Conservation (phyloP, 2,888 invertebrate species). For the Ennomos fuscantarius region DNA sequence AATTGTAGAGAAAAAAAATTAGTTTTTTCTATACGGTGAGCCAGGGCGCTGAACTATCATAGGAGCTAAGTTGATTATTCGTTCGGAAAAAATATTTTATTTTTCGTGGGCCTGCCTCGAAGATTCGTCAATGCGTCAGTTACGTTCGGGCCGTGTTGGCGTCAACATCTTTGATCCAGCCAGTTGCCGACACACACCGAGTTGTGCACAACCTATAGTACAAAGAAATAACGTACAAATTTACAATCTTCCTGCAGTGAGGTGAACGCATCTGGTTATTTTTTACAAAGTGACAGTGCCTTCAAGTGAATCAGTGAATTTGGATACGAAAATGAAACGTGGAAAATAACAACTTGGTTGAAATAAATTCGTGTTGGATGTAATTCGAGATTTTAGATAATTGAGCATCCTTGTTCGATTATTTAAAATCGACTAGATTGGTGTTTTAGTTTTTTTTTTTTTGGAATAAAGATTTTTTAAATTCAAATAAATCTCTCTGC, state of each 20-base stretch:
- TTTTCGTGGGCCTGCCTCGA: constrained; percentile 76
- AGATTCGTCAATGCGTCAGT: constrained; percentile 84
- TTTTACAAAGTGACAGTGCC: constrained; percentile 73
- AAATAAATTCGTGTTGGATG: constrained; percentile 57
- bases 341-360: constrained; percentile 47
- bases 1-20: constrained; percentile 1
- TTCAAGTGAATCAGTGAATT: constrained; percentile 60
- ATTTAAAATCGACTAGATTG: constrained; percentile 65
- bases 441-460: constrained; percentile 41
- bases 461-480: constrained; percentile 36
- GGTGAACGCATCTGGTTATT: constrained; percentile 66
- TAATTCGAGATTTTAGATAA: constrained; percentile 72
- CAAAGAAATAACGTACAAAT: constrained; percentile 80
- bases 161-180: constrained; percentile 70
- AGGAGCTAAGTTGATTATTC: constrained; percentile 82
- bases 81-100: constrained; percentile 79
- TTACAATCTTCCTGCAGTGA: constrained; percentile 62
- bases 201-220: constrained; percentile 81
- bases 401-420: constrained; percentile 65
- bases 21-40: constrained; percentile 45
- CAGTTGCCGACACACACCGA: constrained; percentile 69
- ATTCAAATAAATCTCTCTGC: constrained; percentile 69
- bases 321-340: constrained; percentile 61
- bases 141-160: constrained; percentile 72
- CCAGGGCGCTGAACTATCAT: constrained; percentile 81